Evolutionary conservation across 2,797 vertebrate genomes (phyloP).

Genomic region (Anguilla megastoma): DNA sequence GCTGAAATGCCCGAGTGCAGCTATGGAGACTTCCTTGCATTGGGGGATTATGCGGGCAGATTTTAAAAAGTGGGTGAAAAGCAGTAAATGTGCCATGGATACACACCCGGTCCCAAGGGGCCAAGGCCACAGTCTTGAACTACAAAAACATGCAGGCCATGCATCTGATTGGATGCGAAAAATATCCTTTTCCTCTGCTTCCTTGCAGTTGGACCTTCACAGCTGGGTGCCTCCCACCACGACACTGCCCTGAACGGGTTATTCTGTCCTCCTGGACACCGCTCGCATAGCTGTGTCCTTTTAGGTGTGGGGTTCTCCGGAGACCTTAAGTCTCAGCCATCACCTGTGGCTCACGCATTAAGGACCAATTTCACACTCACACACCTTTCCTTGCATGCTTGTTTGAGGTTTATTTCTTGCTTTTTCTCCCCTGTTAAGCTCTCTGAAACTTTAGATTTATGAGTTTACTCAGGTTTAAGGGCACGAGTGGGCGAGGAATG

Average conservation of each 20-base stretch:
- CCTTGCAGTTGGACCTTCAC: neutral
- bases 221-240: constrained; percentile 2
- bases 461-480: neutral
- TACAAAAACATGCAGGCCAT: neutral
- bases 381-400: neutral
- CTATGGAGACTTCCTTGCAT: constrained; percentile 48
- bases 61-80: constrained; percentile 42
- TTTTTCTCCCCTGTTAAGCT: neutral
- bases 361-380: neutral
- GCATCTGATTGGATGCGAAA: neutral
- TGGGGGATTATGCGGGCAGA: constrained; percentile 57
- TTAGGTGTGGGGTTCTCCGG: neutral
- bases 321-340: neutral
- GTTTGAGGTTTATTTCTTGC: neutral
- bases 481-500: neutral
- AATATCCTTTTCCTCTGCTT: neutral
- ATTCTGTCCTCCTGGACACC: neutral
- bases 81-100: constrained; percentile 38
- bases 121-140: constrained; percentile 31
- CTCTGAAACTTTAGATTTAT: neutral
- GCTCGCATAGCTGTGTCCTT: neutral
- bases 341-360: neutral
- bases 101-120: constrained; percentile 46
- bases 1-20: constrained; percentile 55
- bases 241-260: neutral